Conservation (phyloP, 2,797 vertebrate species). For the Rallus crepitans region DNA sequence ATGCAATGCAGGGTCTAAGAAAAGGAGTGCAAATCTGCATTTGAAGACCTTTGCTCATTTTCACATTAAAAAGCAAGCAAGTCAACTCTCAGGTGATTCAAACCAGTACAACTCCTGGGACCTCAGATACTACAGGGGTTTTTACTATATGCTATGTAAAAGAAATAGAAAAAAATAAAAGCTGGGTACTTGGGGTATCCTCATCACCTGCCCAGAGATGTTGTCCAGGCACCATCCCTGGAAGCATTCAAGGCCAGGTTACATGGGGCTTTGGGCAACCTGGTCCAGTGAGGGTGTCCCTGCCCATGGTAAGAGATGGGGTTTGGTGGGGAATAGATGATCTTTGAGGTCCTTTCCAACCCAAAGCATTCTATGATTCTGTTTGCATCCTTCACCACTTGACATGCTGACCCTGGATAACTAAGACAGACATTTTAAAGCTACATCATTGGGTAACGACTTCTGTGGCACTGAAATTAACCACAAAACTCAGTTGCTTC, state of each 20-base stretch:
- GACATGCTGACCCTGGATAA: not conserved
- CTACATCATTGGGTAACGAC: not conserved
- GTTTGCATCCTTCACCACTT: not conserved
- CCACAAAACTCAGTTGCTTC: not conserved
- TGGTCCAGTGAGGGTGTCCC: too few species aligned
- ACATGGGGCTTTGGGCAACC: too few species aligned
- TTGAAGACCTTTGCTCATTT: not conserved
- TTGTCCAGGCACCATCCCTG: too few species aligned
- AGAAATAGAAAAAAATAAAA: too few species aligned
- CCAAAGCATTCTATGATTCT: too few species aligned
- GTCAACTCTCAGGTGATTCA: not conserved
- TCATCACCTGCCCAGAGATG: not conserved
- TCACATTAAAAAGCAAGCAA: not conserved
- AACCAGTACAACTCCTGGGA: not conserved
- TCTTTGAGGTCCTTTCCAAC: too few species aligned
- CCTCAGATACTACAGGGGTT: not conserved
- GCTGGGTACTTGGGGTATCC: too few species aligned
- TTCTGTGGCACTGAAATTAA: not conserved
- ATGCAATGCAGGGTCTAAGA: not conserved
- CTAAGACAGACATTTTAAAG: not conserved
- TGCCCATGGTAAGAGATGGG: too few species aligned
- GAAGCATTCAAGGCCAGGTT: too few species aligned
- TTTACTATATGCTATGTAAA: not conserved
- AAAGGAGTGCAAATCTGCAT: not conserved
- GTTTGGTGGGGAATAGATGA: too few species aligned